Evolutionary conservation across 2,888 invertebrate genomes (phyloP).

Genomic region (Latrodectus elegans): DNA sequence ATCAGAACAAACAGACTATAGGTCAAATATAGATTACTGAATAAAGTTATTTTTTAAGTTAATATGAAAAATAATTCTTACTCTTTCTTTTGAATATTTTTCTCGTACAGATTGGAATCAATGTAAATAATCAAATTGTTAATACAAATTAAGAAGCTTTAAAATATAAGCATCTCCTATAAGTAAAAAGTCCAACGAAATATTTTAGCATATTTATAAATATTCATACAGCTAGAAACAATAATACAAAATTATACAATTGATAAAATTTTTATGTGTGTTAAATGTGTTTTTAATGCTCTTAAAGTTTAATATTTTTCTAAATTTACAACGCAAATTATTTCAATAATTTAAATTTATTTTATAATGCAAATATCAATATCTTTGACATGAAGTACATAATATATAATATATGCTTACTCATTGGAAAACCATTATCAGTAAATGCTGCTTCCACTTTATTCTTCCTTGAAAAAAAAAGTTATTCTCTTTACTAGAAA

Average conservation of each 20-base stretch:
- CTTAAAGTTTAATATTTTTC: too few species aligned
- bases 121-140: constrained; percentile 91
- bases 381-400: too few species aligned
- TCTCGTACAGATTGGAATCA: constrained; percentile 93
- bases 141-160: constrained; percentile 89
- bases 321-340: too few species aligned
- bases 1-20: too few species aligned
- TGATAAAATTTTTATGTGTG: too few species aligned
- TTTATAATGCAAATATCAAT: too few species aligned
- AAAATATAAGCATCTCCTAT: constrained; percentile 89
- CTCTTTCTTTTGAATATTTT: constrained; percentile 82
- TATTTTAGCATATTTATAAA: neutral
- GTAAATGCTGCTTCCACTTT: constrained; percentile 92
- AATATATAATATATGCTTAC: constrained; percentile 75
- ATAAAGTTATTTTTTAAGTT: too few species aligned
- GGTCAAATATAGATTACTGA: too few species aligned
- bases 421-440: constrained; percentile 99
- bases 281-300: too few species aligned
- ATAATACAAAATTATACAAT: too few species aligned
- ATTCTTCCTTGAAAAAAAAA: constrained; percentile 91
- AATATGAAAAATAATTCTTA: constrained; percentile 65
- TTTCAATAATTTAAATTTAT: too few species aligned
- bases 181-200: neutral
- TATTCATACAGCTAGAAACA: neutral
- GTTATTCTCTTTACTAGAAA: constrained; percentile 89